phyloP scores from a whole-genome alignment of 2,113 vertebrate species.

The Callochromis pleurospilus region DNA sequence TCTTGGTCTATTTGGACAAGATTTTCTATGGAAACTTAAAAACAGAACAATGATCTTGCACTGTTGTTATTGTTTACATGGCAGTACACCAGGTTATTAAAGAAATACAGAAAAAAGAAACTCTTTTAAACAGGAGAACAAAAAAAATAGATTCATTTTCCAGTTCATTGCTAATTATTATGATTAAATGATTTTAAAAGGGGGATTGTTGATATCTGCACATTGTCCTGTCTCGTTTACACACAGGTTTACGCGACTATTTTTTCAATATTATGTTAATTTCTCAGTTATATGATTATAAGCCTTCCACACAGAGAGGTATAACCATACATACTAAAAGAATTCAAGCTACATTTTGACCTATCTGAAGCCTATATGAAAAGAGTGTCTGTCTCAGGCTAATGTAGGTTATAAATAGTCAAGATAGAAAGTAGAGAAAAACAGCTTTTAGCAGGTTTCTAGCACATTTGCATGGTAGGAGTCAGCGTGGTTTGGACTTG shows the following conservation, averaged over 20 bases:
- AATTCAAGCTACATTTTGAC: neutral
- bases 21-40: neutral
- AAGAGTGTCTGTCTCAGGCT: neutral
- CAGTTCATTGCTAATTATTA: neutral
- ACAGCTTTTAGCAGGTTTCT: neutral
- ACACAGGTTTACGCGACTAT: neutral
- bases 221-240: neutral
- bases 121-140: neutral
- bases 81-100: neutral
- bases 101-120: neutral
- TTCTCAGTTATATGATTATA: fast-evolving
- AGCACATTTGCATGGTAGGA: neutral
- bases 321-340: neutral
- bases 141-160: neutral
- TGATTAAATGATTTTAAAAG: neutral
- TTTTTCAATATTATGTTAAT: neutral
- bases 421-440: neutral
- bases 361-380: neutral
- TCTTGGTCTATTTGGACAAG: neutral
- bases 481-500: neutral
- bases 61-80: neutral
- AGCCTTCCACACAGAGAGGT: neutral
- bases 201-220: neutral
- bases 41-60: neutral
- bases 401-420: neutral